Evolutionary conservation across 2,888 invertebrate species (phyloP), one percentile per base, ranked within the genome.

Genomic region (Chrysopilus asiliformis): DNA sequence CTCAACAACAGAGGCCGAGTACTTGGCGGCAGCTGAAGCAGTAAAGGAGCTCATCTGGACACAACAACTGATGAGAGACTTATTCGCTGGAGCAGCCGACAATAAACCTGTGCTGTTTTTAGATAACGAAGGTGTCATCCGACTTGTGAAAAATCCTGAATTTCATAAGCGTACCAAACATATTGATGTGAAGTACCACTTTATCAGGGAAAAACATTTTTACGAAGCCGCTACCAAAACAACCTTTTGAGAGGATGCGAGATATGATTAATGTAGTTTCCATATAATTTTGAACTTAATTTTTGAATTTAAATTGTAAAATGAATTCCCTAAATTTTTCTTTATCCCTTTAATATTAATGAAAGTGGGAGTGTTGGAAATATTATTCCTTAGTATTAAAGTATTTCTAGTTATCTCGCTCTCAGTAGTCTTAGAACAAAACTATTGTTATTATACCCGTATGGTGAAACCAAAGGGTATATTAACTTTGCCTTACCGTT

Each of bases 1-100:
- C 8, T 53, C 51, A 4, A 52, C 51, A 0, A 50, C 49, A 3
- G 53, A 55, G 34, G 47, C 55, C 0, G 53, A 55, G 39, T 53
- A 52, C 34, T 46, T 53, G 16, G 47, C 52, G 8, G 44, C 51
- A 17, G 39, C 49, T 6, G 43, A 46, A 3, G 46, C 48, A 2
- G 40, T 45, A 5, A 47, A 49, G 43, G 52, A 52, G 33, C 40
- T 47, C 5, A 35, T 47, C 14, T 43, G 43, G 38, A 8, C 38
- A 8, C 47, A 49, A 43, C 22, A 31, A n/a, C 26, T 39, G 4
- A 14, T 42, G 3, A 4, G n/a, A 12, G 32, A 37, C 8, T 26
- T 37, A 6, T 20, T 25, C 14, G 5, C 15, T 13, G 26, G 38
- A 1, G 33, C 31, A 10, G 10, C 43, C 20, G 42, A 42, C 22